These are phyloP conservation scores for Natrix natrix DNA, from an alignment of 2,797 vertebrate species.

Conservation along the genomic window DNA sequence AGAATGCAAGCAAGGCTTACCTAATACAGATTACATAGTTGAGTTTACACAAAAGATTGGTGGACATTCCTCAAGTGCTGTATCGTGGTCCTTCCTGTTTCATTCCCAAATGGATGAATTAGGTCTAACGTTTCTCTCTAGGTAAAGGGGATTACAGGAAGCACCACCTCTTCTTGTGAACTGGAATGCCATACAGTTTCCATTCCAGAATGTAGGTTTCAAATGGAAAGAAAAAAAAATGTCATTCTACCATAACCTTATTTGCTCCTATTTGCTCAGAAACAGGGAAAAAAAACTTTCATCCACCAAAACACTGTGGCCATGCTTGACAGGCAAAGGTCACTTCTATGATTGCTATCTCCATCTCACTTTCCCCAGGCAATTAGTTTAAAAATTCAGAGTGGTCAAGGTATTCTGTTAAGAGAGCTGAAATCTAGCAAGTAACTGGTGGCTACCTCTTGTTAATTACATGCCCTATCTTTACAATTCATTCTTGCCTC, in stretches of 20 bases:
- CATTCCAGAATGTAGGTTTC: background rate
- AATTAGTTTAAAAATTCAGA: background rate
- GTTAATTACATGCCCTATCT: background rate
- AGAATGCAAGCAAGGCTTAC: slow-evolving; percentile 1
- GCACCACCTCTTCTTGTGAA: background rate
- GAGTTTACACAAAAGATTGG: background rate
- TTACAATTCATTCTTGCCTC: background rate
- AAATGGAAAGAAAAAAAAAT: background rate
- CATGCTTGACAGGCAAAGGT: background rate
- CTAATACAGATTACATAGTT: background rate
- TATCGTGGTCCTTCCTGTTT: background rate
- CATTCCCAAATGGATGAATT: background rate
- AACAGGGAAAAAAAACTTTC: background rate
- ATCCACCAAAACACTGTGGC: too few relatives aligned
- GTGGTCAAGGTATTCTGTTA: background rate
- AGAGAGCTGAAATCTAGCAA: background rate
- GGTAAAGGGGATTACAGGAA: background rate
- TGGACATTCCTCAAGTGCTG: background rate
- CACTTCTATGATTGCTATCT: background rate
- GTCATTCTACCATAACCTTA: background rate
- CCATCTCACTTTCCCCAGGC: background rate
- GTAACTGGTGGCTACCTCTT: background rate
- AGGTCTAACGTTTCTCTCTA: background rate
- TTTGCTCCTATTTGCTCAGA: background rate
- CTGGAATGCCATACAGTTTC: background rate